Evolutionary conservation across 2,113 vertebrate genomes (phyloP).

Genomic region (Eublepharis macularius): DNA sequence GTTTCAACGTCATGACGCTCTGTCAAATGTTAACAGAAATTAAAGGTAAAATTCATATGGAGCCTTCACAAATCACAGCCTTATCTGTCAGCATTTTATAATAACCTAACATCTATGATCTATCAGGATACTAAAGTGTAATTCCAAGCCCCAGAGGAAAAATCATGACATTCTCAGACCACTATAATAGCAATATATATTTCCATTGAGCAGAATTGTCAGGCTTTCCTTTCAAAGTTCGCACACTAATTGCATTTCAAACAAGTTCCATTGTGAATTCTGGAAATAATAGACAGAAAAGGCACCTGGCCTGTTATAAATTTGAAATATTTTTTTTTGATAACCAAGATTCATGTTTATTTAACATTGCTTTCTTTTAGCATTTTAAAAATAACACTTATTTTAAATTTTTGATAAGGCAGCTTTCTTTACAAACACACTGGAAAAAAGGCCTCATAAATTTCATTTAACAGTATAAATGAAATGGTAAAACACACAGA

Average conservation of each 20-base stretch:
- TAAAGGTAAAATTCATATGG: constrained; percentile 73
- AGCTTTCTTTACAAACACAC: constrained; percentile 51
- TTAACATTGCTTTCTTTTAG: constrained; percentile 48
- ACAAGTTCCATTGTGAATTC: constrained; percentile 44
- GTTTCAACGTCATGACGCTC: constrained; percentile 71
- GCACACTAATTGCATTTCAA: constrained; percentile 68
- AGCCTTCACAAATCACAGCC: constrained; percentile 72
- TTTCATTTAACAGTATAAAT: constrained; percentile 50
- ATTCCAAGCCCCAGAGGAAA: constrained; percentile 61
- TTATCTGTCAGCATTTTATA: constrained; percentile 75
- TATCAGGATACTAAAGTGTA: constrained; percentile 63
- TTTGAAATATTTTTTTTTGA: constrained; percentile 60
- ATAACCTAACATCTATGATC: constrained; percentile 69
- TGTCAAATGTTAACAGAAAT: constrained; percentile 78
- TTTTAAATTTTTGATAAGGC: constrained; percentile 60
- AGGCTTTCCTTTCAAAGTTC: constrained; percentile 65
- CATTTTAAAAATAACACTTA: constrained; percentile 55
- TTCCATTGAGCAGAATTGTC: constrained; percentile 69
- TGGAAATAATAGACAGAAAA: constrained; percentile 50
- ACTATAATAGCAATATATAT: constrained; percentile 66
- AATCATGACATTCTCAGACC: constrained; percentile 64
- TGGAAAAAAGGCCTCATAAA: constrained; percentile 36
- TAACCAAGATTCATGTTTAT: constrained; percentile 60
- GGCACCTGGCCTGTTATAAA: constrained; percentile 38
- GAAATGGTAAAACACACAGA: constrained; percentile 50